phyloP scores from a whole-genome alignment of 1,140 invertebrate genomes.

The Acromyrmex heyeri region DNA sequence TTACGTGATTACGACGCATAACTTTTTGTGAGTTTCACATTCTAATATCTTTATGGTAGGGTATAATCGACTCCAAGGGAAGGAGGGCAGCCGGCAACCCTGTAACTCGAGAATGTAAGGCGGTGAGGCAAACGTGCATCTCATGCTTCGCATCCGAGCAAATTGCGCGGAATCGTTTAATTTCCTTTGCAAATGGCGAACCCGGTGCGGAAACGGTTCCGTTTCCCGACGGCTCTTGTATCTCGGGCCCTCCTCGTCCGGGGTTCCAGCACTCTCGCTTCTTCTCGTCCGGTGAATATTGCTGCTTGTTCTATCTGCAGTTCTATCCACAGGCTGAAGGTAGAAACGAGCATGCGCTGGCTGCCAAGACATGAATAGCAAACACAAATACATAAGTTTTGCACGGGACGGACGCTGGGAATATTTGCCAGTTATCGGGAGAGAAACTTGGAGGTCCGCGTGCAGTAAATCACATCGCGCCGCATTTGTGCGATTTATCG shows the following conservation, averaged over 20 bases:
- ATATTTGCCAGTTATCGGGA: constrained; percentile 53
- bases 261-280: constrained; percentile 20
- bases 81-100: neutral
- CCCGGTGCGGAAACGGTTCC: constrained; percentile 35
- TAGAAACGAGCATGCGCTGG: constrained; percentile 45
- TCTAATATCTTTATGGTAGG: constrained; percentile 28
- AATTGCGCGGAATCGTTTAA: constrained; percentile 71
- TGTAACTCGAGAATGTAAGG: constrained; percentile 23
- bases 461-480: constrained; percentile 43
- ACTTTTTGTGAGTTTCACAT: constrained; percentile 45
- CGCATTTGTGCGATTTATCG: constrained; percentile 49
- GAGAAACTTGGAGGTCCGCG: constrained; percentile 40
- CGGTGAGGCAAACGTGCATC: constrained; percentile 9
- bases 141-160: constrained; percentile 52
- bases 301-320: constrained; percentile 50
- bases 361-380: constrained; percentile 39
- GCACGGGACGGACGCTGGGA: constrained; percentile 25
- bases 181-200: constrained; percentile 67
- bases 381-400: constrained; percentile 53
- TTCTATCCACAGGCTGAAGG: neutral
- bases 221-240: constrained; percentile 47
- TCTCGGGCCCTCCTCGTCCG: neutral
- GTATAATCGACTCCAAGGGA: constrained; percentile 21
- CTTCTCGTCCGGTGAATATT: constrained; percentile 17
- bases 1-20: constrained; percentile 25